Evolutionary conservation across 1,140 invertebrate genomes (phyloP).

Genomic region (Grapholita molesta): DNA sequence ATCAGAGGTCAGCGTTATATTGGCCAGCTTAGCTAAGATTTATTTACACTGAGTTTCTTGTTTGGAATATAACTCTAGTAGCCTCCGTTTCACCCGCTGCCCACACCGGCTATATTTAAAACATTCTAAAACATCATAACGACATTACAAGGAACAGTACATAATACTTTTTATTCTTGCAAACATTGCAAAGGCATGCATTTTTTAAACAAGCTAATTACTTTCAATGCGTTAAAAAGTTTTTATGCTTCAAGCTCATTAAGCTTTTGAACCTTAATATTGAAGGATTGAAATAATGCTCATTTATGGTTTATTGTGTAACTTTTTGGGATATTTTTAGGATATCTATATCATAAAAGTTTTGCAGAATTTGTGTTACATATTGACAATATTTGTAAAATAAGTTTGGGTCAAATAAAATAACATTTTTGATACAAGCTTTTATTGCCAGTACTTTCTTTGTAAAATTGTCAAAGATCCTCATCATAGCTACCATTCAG

Average conservation of each 20-base stretch:
- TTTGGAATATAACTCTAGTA: background rate
- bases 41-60: background rate
- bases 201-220: slow-evolving; percentile 6
- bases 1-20: background rate
- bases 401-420: too few relatives aligned
- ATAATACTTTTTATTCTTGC: background rate
- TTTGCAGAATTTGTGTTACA: too few relatives aligned
- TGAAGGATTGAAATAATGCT: background rate
- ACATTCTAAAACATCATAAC: background rate
- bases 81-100: background rate
- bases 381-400: too few relatives aligned
- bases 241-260: background rate
- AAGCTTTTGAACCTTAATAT: background rate
- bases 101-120: background rate
- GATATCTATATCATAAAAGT: too few relatives aligned
- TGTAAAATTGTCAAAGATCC: too few relatives aligned
- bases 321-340: too few relatives aligned
- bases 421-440: too few relatives aligned
- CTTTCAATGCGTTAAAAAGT: background rate
- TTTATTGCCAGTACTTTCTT: too few relatives aligned
- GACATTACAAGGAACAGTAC: background rate
- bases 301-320: too few relatives aligned
- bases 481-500: too few relatives aligned
- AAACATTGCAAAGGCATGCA: background rate
- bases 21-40: background rate